Base-by-base conservation (phyloP, 2,888 invertebrate genomes). In the Melanophora roralis region DNA sequence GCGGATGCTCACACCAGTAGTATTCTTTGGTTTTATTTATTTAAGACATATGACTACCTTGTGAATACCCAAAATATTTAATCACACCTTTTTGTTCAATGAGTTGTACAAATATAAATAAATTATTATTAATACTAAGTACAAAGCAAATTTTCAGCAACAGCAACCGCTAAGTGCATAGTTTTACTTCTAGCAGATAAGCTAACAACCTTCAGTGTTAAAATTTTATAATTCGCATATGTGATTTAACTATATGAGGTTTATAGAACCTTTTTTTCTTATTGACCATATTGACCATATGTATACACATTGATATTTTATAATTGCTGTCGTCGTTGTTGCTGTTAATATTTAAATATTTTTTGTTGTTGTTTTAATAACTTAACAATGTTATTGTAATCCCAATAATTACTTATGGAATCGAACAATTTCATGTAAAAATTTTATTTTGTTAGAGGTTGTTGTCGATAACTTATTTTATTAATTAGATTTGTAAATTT, bases 341-440 rank as follows among this genome's bases (percentile, higher is more conserved):
- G 49, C 9, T 59, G 34, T 40, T 57, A 36, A 57, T n/a, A n/a
- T 49, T 59, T 32, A 32, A 64, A n/a, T n/a, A n/a, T n/a, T n/a
- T 45, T 62, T 65, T 51, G 65, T 67, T 53, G 72, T 67, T 53
- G 72, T 64, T 76, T 76, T 27, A 67, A 76, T 76, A 76, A 80
- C 76, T 76, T 68, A 76, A 80, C 80, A 80, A 80, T 80, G 80
- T 80, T 76, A 80, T 80, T 80, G 62, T 76, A 68, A 73, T 80
- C 74, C 67, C 67, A 67, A 71, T 62, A 71, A 74, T 71, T 69
- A 79, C 60, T 51, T 68, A 74, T 64, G 64, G 67, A 49, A 43
- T 43, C 49, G 21, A 16, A n/a, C 73, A 40, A 12, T 36, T 59
- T 45, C 11, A 43, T 11, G 23, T 14, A 36, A 1, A 1, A 9